phyloP scores from a whole-genome alignment of 2,797 vertebrate species.

The Molothrus aeneus region DNA sequence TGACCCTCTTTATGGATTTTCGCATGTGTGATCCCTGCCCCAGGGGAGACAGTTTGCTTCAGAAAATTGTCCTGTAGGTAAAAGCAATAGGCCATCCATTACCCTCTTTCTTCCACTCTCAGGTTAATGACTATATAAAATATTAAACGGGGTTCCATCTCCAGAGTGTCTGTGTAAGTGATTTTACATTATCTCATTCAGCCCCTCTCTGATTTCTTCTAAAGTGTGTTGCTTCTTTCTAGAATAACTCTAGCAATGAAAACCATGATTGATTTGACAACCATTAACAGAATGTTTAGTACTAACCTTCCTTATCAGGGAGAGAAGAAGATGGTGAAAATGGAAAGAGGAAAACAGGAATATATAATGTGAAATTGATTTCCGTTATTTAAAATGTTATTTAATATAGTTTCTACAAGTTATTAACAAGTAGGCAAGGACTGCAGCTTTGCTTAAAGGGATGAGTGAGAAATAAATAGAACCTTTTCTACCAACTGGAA shows the following conservation, averaged over 20 bases:
- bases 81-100: constrained; percentile 72
- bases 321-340: constrained; percentile 12
- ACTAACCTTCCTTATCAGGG: constrained; percentile 69
- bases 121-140: constrained; percentile 81
- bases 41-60: constrained; percentile 60
- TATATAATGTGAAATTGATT: background rate
- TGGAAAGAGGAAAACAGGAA: background rate
- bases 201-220: constrained; percentile 76
- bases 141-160: constrained; percentile 75
- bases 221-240: constrained; percentile 76
- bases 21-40: constrained; percentile 58
- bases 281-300: constrained; percentile 74
- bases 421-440: background rate
- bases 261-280: constrained; percentile 77
- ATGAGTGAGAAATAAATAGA: background rate
- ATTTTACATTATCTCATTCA: constrained; percentile 80
- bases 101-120: constrained; percentile 61
- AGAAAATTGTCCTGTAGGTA: constrained; percentile 62
- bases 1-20: constrained; percentile 74
- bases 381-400: constrained; percentile 1
- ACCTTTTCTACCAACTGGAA: background rate
- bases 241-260: constrained; percentile 71
- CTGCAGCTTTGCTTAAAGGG: background rate
- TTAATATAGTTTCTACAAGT: background rate
- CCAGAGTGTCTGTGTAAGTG: constrained; percentile 73